These are phyloP conservation scores for Drusus annulatus DNA, from an alignment of 1,140 invertebrate species.

Conservation along the genomic window DNA sequence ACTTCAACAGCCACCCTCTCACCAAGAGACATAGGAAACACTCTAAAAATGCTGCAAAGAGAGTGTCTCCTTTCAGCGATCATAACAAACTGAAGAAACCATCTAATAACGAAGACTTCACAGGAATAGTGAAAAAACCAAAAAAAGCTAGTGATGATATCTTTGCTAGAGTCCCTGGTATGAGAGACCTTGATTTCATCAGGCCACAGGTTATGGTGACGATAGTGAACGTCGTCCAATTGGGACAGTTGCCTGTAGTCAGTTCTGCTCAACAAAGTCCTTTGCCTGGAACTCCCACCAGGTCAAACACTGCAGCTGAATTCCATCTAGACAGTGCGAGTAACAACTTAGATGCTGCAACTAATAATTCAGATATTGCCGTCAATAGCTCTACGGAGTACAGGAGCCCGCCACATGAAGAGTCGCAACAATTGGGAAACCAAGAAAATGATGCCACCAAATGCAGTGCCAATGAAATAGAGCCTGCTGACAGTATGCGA, in stretches of 20 bases:
- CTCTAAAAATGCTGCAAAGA: not conserved
- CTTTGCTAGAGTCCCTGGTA: conserved; percentile 53
- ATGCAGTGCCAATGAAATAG: not conserved
- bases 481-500: no score
- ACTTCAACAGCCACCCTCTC: not conserved
- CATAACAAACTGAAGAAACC: conserved; percentile 5
- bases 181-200: conserved; percentile 63
- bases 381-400: conserved; percentile 49
- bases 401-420: conserved; percentile 62
- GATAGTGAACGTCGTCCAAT: conserved; percentile 68
- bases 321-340: conserved; percentile 2
- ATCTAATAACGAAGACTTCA: not conserved
- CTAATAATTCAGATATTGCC: conserved; percentile 22
- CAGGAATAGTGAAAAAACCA: not conserved
- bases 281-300: conserved; percentile 65
- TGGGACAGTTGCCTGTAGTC: conserved; percentile 65
- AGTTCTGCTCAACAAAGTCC: conserved; percentile 68
- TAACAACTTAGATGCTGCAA: no score
- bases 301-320: conserved; percentile 61
- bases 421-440: conserved; percentile 35
- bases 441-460: conserved; percentile 31
- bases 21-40: conserved; percentile 1
- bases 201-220: conserved; percentile 60
- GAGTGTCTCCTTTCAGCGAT: conserved; percentile 4
- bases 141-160: conserved; percentile 27